Evolutionary conservation across 2,797 vertebrate genomes (phyloP).

Genomic region (Megaceryle alcyon): DNA sequence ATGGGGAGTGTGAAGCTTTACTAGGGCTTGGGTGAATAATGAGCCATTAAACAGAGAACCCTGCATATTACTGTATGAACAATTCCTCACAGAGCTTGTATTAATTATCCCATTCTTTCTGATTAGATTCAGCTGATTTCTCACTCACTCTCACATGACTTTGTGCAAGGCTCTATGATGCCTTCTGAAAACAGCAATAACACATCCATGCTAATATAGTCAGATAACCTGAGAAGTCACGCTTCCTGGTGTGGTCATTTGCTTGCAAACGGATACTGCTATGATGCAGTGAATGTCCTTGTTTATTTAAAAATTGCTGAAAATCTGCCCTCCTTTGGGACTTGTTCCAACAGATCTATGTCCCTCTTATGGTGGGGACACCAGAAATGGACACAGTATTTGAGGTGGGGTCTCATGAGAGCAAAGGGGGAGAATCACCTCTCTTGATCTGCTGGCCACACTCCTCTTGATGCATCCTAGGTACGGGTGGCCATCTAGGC

Average conservation of each 20-base stretch:
- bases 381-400: too few species aligned
- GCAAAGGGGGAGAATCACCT: too few species aligned
- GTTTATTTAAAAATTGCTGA: neutral
- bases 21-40: neutral
- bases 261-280: neutral
- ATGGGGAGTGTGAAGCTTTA: neutral
- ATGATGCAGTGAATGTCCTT: neutral
- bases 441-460: too few species aligned
- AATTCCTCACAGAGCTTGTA: neutral
- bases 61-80: constrained; percentile 1
- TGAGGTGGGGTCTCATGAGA: too few species aligned
- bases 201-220: neutral
- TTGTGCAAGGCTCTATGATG: neutral
- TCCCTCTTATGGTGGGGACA: too few species aligned
- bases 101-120: constrained; percentile 55
- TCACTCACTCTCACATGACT: constrained; percentile 50
- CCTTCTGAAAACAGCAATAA: constrained; percentile 28
- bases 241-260: neutral
- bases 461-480: too few species aligned
- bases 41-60: neutral
- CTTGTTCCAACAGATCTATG: too few species aligned
- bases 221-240: neutral
- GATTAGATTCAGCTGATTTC: constrained; percentile 61
- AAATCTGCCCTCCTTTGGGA: neutral
- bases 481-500: too few species aligned